Conservation (phyloP, 1,140 invertebrate genomes). For the Ostrea edulis region DNA sequence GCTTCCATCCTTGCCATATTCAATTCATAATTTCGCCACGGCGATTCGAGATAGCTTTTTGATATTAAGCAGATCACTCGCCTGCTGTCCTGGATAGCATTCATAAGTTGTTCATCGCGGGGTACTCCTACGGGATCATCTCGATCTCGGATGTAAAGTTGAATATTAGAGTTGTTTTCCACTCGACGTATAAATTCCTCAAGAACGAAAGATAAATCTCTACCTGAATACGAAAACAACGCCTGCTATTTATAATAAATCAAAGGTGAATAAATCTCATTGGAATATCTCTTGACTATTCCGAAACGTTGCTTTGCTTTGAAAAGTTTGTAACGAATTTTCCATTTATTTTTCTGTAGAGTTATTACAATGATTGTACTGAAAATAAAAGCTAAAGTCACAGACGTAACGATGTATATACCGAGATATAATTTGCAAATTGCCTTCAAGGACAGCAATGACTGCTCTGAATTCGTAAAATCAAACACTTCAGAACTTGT, state of each 20-base stretch:
- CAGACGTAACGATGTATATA: neutral
- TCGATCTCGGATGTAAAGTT: neutral
- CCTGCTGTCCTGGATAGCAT: neutral
- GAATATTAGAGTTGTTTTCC: neutral
- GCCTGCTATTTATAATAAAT: neutral
- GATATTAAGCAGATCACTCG: neutral
- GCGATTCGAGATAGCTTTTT: neutral
- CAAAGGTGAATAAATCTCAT: neutral
- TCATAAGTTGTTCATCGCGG: neutral
- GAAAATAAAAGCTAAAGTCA: neutral
- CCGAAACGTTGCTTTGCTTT: neutral
- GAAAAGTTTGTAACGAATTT: neutral
- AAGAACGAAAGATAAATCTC: neutral
- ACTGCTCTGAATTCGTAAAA: neutral
- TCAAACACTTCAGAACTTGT: neutral
- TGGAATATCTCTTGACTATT: neutral
- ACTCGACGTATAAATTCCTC: neutral
- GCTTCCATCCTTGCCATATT: neutral
- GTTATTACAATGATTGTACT: neutral
- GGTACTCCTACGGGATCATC: neutral
- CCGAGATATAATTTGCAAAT: neutral
- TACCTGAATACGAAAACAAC: neutral
- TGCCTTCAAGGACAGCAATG: neutral
- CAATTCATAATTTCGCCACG: neutral
- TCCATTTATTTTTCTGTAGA: neutral